Percentiles rank a stretch among this genome's conserved stretches.
phyloP scores from a whole-genome alignment of 2,113 vertebrate species.

The Phyllostomus hastatus region DNA sequence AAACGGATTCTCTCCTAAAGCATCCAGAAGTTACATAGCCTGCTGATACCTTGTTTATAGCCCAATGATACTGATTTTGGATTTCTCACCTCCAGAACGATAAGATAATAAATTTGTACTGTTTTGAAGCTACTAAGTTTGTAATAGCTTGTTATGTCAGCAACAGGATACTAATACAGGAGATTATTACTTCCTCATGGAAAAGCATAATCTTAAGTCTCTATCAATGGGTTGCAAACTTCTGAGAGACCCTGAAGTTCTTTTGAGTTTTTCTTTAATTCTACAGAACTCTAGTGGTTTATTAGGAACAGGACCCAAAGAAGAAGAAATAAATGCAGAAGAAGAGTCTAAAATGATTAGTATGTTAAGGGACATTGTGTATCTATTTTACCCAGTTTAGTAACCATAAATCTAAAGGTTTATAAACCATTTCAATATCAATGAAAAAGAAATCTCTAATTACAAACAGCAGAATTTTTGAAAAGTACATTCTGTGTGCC shows the following conservation, averaged over 20 bases:
- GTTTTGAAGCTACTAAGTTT: background rate
- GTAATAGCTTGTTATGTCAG: background rate
- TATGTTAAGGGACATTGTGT: background rate
- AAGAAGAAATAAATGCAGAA: background rate
- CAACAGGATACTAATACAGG: background rate
- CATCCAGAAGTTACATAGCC: background rate
- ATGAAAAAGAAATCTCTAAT: background rate
- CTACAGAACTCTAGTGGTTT: background rate
- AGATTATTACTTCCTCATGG: background rate
- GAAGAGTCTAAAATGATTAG: background rate
- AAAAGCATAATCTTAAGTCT: background rate
- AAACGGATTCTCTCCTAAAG: background rate
- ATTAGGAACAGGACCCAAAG: background rate
- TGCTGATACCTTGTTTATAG: background rate
- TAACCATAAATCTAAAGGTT: background rate
- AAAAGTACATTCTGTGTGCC: background rate
- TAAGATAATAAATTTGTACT: background rate
- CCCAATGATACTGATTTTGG: background rate
- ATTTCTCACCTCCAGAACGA: background rate
- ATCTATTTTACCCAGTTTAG: background rate
- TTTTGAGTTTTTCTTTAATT: background rate
- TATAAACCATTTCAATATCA: background rate
- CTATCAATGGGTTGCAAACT: background rate
- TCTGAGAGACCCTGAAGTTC: background rate
- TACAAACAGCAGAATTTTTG: background rate